These are phyloP conservation scores for Danaus plexippus DNA, from an alignment of 1,140 invertebrate species.

Conservation along the genomic window DNA sequence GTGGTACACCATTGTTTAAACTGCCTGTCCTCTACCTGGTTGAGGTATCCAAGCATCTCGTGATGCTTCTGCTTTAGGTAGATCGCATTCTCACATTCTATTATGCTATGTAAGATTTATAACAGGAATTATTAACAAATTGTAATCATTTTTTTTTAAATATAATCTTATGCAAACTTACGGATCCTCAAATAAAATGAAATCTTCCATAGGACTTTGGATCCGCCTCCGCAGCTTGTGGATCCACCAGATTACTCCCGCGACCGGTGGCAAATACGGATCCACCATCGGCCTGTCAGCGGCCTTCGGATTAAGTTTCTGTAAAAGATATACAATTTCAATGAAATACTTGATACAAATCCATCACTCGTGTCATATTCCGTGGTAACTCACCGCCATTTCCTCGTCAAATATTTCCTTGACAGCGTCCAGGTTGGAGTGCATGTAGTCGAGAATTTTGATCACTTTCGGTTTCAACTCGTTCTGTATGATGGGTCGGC, in stretches of 20 bases:
- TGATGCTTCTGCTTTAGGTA: slow-evolving; percentile 62
- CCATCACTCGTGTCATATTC: background rate
- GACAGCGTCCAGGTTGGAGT: slow-evolving; percentile 76
- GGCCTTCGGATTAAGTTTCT: slow-evolving; percentile 52
- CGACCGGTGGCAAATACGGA: slow-evolving; percentile 80
- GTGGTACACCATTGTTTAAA: slow-evolving; percentile 59
- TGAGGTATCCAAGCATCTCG: slow-evolving; percentile 55
- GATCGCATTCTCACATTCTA: slow-evolving; percentile 43
- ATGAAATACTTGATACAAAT: background rate
- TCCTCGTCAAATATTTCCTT: slow-evolving; percentile 74
- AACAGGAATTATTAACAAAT: background rate
- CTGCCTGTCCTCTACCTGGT: slow-evolving; percentile 45
- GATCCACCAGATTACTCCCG: slow-evolving; percentile 81
- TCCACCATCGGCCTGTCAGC: slow-evolving; percentile 73
- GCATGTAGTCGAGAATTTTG: slow-evolving; percentile 67
- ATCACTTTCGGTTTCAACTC: slow-evolving; percentile 64
- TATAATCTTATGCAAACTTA: slow-evolving; percentile 26
- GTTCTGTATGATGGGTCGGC: slow-evolving; percentile 79
- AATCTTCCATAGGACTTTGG: slow-evolving; percentile 73
- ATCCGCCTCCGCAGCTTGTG: slow-evolving; percentile 78
- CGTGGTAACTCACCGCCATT: slow-evolving; percentile 43
- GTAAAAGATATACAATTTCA: slow-evolving; percentile 9
- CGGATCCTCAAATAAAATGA: slow-evolving; percentile 72
- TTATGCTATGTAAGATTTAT: slow-evolving; percentile 34
- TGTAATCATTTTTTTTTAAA: background rate